Evolutionary conservation across 1,140 invertebrate genomes (phyloP), one percentile per base, ranked within the genome.

Genomic region (Asobara japonica): DNA sequence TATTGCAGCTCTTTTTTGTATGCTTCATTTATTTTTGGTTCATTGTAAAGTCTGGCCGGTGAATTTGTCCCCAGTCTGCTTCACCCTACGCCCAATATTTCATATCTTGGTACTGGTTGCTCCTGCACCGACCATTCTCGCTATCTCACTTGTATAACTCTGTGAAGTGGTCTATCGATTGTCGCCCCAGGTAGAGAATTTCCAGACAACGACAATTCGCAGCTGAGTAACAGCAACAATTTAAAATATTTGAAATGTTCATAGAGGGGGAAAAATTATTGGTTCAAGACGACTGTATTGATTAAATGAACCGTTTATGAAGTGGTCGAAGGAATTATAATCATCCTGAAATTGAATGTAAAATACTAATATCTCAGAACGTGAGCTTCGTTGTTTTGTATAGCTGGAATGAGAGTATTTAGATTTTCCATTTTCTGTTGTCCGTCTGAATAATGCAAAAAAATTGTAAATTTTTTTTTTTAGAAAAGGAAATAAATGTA

Each of bases 81-180:
- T 62, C 60, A n/a, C 60, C 60, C 60, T 62, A 16, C n/a, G 29
- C 31, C 60, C 60, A 62, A 62, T 62, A 62, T 62, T 62, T 62
- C 60, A 62, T 29, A n/a, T 13, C 13, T 27, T 62, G 1, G 60
- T 4, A 31, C 27, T 62, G 25, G 25, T 16, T 62, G 3, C 29
- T 62, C n/a, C 27, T 62, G 25, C 31, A 62, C 51, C 22, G 51
- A 22, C 51, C 51, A 56, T 62, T 62, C 16, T 62, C 25, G n/a
- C 30, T 31, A 30, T 30, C 51, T 60, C 51, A 60, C 51, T 60
- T 29, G n/a, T 60, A 60, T 27, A 60, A 60, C 22, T 60, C 29
- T 62, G 60, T 62, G 60, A 62, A 62, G 60, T 62, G 29, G 60
- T 62, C 60, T 62, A 62, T 62, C 29, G 60, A 62, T 62, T 62